Base-by-base conservation (phyloP, 2,888 invertebrate genomes). In the Erebia ligea region DNA sequence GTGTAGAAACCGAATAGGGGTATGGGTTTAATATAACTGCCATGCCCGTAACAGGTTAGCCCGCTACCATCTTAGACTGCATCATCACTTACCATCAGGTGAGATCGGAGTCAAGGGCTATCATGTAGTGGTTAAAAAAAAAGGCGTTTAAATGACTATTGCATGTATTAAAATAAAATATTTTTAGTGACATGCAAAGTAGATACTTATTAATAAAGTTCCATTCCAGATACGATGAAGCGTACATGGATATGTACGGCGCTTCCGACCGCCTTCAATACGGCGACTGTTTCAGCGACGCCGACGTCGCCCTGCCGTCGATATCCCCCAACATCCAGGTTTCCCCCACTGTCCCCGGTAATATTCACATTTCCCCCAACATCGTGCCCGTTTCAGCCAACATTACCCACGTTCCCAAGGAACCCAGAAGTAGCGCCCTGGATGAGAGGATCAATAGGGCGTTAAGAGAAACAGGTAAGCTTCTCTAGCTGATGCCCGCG, bases 221-320 rank as follows among this genome's bases (percentile, higher is more conserved):
- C 40, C 10, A 11, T 13, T 58, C 48, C 75, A 90, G 92, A 0
- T 92, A 92, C 76, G 92, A 93, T 71, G 91, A 91, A 71, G 93
- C 92, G 0, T 92, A 93, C 76, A 86, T 87, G 81, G 92, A 91
- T 52, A 92, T 85, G 84, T 94, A 92, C 79, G 92, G 91, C 0
- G 93, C 91, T 5, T 76, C 88, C 1, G 93, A 93, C 75, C 84
- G 89, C 1, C 81, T 92, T 73, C 90, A 91, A 76, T 93, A 93
- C 80, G 92, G 93, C 0, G 90, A 92, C 77, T 92, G 92, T 73
- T 93, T 92, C 83, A 81, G 83, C 15, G 78, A 72, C 56, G 19
- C 61, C 13, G 4, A 13, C n/a, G 48, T 56, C 40, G 5, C 10
- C 17, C 13, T 42, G 10, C 17, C 19, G 10, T 50, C 50, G 15